Conservation (phyloP, 2,797 vertebrate genomes). For the Acropternis orthonyx region DNA sequence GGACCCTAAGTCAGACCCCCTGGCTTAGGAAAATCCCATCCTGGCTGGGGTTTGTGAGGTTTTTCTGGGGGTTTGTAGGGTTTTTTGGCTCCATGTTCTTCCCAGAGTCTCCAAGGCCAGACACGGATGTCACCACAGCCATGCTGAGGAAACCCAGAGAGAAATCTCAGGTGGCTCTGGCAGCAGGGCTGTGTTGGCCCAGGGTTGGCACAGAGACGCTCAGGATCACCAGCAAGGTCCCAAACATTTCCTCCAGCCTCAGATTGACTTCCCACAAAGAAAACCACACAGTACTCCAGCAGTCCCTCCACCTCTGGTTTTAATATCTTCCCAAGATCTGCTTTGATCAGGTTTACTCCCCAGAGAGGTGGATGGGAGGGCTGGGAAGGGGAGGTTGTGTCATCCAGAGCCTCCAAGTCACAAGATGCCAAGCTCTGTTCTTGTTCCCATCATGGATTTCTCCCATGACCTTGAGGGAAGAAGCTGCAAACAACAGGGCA, state of each 20-base stretch:
- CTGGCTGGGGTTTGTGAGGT: fast-evolving
- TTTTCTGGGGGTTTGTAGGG: no score
- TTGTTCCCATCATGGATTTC: fast-evolving
- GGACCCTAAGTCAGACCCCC: no score
- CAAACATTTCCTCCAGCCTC: background rate
- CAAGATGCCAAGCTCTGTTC: background rate
- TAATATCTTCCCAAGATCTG: background rate
- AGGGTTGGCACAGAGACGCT: background rate
- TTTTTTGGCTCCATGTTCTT: background rate
- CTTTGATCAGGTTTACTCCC: background rate
- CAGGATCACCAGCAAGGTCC: background rate
- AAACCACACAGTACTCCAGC: fast-evolving
- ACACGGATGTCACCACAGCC: background rate
- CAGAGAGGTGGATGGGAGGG: fast-evolving
- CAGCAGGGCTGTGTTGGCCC: fast-evolving
- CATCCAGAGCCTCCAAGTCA: background rate
- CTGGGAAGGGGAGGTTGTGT: background rate
- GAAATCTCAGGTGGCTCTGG: background rate
- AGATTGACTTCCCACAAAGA: fast-evolving
- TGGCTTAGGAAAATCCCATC: background rate
- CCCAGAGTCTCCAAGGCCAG: background rate
- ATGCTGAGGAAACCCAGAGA: background rate
- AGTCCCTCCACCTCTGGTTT: background rate
- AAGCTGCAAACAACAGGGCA: background rate
- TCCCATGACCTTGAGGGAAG: background rate